Evolutionary conservation across 2,113 vertebrate species (phyloP).

Genomic region (Gymnogyps californianus): DNA sequence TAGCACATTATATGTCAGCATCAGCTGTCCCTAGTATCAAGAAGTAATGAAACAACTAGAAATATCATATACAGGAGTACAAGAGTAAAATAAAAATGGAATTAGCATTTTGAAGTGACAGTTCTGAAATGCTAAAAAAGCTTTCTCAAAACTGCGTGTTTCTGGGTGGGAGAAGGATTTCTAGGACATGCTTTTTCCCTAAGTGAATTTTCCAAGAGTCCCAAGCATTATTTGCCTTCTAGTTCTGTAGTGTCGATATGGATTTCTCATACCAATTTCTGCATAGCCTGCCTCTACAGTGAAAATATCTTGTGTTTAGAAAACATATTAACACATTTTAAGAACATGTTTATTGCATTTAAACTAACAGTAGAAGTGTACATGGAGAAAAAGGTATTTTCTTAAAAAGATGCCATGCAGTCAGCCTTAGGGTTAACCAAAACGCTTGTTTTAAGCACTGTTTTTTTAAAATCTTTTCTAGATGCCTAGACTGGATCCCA

Average conservation of each 20-base stretch:
- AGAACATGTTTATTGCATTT: neutral
- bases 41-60: neutral
- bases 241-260: constrained; percentile 38
- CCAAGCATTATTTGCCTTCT: constrained; percentile 41
- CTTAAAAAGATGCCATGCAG: neutral
- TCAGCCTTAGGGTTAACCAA: neutral
- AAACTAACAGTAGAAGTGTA: neutral
- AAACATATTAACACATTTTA: neutral
- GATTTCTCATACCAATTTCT: constrained; percentile 16
- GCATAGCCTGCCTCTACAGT: neutral
- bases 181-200: constrained; percentile 32
- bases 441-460: neutral
- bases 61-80: neutral
- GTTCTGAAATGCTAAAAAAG: constrained; percentile 1
- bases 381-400: neutral
- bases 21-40: neutral
- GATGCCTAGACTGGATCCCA: neutral
- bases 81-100: neutral
- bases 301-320: neutral
- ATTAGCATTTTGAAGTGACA: neutral
- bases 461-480: neutral
- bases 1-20: neutral
- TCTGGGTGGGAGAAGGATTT: constrained; percentile 12
- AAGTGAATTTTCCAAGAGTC: constrained; percentile 30
- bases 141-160: neutral